Evolutionary conservation across 1,140 invertebrate genomes (phyloP).

Genomic region (Apis dorsata): DNA sequence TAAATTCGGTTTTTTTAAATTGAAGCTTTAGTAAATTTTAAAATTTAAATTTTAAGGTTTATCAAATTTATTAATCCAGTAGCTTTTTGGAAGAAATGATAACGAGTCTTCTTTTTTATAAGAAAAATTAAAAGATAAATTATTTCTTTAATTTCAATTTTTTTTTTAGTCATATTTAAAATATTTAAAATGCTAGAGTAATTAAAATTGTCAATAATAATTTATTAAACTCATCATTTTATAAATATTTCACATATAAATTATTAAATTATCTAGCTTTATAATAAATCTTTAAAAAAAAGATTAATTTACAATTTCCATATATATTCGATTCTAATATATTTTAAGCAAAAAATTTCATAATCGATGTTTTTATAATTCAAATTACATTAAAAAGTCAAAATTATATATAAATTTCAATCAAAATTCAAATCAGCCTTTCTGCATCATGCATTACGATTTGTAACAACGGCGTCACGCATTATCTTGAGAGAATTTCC

Average conservation of each 20-base stretch:
- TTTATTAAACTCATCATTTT: no score
- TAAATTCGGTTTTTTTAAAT: no score
- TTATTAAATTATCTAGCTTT: not conserved
- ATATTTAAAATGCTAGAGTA: no score
- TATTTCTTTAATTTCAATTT: no score
- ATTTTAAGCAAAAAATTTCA: conserved; percentile 4
- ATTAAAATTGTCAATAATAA: no score
- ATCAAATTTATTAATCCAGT: not conserved
- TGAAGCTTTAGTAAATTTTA: not conserved
- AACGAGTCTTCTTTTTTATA: no score
- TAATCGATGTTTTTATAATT: not conserved
- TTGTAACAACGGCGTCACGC: conserved; percentile 8
- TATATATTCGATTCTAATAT: not conserved
- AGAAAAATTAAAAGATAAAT: no score
- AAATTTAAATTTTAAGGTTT: not conserved
- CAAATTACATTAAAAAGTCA: not conserved
- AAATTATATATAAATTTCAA: conserved; percentile 14
- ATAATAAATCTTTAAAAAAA: not conserved
- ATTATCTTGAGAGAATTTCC: conserved; percentile 28
- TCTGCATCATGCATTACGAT: conserved; percentile 28
- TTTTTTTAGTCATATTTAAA: no score
- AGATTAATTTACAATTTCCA: not conserved
- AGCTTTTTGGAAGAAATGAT: not conserved
- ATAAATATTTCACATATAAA: no score
- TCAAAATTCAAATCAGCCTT: conserved; percentile 14